These are phyloP conservation scores for Sinosuthora webbiana DNA, from an alignment of 2,113 vertebrate species.

Conservation along the genomic window DNA sequence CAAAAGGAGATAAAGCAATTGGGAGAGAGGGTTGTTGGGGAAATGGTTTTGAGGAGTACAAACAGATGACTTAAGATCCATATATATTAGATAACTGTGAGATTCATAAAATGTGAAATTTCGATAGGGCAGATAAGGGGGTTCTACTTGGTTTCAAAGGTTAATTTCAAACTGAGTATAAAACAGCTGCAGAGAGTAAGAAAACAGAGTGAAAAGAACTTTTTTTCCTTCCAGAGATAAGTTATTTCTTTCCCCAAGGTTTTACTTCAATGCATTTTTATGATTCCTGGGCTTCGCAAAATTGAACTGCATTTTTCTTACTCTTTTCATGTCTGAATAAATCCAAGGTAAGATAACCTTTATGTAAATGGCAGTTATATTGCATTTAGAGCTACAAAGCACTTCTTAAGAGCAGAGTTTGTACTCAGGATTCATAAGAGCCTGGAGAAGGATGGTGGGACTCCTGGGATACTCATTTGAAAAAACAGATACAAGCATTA, in stretches of 20 bases:
- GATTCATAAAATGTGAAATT: neutral
- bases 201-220: neutral
- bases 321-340: constrained; percentile 33
- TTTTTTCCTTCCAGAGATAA: neutral
- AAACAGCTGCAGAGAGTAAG: neutral
- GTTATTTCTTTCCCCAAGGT: constrained; percentile 6
- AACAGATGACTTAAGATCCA: neutral
- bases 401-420: neutral
- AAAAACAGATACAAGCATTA: neutral
- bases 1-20: neutral
- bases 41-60: neutral
- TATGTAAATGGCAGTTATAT: neutral
- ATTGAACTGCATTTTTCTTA: constrained; percentile 22
- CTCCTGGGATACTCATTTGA: neutral
- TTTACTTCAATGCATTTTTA: constrained; percentile 26
- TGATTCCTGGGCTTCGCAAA: constrained; percentile 6
- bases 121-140: neutral
- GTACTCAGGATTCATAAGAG: neutral
- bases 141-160: neutral
- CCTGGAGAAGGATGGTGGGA: neutral
- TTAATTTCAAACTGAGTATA: neutral
- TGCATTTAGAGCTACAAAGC: neutral
- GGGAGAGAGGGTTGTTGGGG: neutral
- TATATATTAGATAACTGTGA: neutral
- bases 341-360: constrained; percentile 13